Evolutionary conservation across 2,888 invertebrate species (phyloP).

Genomic region (Dromius quadrimaculatus): DNA sequence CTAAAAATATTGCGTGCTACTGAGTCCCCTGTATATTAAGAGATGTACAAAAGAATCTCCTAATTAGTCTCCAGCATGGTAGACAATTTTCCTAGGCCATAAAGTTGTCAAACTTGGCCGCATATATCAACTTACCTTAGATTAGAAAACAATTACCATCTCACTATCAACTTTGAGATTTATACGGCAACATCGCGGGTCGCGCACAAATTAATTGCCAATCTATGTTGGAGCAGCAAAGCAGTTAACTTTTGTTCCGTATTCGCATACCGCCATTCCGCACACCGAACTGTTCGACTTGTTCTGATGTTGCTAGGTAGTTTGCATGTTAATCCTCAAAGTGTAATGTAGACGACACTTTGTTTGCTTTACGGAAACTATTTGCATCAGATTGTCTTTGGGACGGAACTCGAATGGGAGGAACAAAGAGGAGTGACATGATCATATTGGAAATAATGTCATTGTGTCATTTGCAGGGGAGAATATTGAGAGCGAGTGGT

Average conservation of each 20-base stretch:
- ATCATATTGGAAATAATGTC: background rate
- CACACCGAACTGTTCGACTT: conserved; percentile 12
- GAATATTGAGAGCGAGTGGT: background rate
- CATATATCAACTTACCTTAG: conserved; percentile 33
- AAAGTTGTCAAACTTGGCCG: conserved; percentile 32
- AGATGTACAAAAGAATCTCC: too few species aligned
- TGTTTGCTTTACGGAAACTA: conserved; percentile 43
- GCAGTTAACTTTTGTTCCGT: conserved; percentile 23
- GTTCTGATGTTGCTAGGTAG: conserved; percentile 32
- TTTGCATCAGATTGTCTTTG: conserved; percentile 46
- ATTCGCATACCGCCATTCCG: background rate
- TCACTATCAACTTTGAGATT: conserved; percentile 39
- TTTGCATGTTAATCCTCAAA: conserved; percentile 44
- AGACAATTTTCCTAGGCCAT: conserved; percentile 10
- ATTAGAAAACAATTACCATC: conserved; percentile 41
- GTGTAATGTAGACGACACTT: conserved; percentile 45
- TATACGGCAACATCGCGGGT: conserved; percentile 41
- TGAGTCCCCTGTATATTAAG: too few species aligned
- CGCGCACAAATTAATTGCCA: conserved; percentile 41
- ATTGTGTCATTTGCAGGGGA: conserved; percentile 8
- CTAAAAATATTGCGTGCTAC: too few species aligned
- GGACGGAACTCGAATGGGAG: conserved; percentile 21
- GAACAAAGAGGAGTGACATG: too few species aligned
- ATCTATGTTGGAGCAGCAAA: conserved; percentile 20
- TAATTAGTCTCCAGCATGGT: too few species aligned